Conservation (phyloP, 30 jellyfish, hydroid and myxozoan genomes). For the Hydractinia echinata region DNA sequence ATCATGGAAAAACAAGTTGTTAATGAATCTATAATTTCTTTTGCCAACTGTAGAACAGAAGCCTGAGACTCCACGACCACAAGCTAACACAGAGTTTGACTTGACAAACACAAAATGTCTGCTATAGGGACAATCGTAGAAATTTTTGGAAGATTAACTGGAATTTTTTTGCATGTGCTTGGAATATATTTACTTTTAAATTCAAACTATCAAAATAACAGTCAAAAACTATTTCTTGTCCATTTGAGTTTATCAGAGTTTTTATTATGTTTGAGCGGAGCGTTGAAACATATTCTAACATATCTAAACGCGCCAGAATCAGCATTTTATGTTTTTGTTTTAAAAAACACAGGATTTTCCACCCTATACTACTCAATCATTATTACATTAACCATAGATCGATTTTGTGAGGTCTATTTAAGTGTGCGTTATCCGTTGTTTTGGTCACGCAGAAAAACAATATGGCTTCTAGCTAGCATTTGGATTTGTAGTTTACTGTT, state of each 20-base stretch:
- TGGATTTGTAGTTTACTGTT: background rate
- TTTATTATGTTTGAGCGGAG: constrained; percentile 1
- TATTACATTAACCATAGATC: background rate
- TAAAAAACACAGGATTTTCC: background rate
- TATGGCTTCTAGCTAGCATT: background rate
- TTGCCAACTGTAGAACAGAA: too few species aligned
- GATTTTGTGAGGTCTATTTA: constrained; percentile 7
- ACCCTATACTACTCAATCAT: background rate
- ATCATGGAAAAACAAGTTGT: too few species aligned
- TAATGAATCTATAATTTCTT: too few species aligned
- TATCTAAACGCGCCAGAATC: background rate
- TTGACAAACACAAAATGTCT: too few species aligned
- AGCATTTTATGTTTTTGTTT: background rate
- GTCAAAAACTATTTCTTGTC: background rate
- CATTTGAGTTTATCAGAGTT: background rate
- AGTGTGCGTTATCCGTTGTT: background rate
- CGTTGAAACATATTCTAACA: background rate
- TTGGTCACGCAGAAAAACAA: background rate
- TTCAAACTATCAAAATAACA: background rate
- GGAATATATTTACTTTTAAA: background rate
- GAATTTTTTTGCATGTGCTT: background rate
- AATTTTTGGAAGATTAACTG: background rate
- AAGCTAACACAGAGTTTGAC: too few species aligned
- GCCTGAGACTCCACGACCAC: too few species aligned
- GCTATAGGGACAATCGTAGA: background rate